phyloP scores from a whole-genome alignment of 2,797 vertebrate genomes.

The Dendrocincla fuliginosa region DNA sequence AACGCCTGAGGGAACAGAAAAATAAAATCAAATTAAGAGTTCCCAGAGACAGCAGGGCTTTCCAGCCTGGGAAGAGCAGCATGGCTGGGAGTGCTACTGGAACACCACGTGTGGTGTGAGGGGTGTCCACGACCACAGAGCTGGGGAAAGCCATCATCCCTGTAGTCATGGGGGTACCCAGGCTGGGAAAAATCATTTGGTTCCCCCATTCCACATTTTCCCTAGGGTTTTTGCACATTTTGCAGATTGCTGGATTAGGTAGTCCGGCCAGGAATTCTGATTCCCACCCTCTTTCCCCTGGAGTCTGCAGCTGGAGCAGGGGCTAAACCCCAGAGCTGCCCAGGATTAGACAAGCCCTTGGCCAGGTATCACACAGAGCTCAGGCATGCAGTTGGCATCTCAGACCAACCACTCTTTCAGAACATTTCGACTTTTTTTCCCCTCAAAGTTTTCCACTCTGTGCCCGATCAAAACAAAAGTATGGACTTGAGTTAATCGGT shows the following conservation, averaged over 20 bases:
- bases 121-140: not conserved
- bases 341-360: not conserved
- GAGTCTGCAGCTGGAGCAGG: not conserved
- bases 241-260: not conserved
- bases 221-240: not conserved
- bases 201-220: not conserved
- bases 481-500: not conserved
- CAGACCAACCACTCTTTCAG: not conserved
- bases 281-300: not conserved
- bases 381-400: not conserved
- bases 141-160: not conserved
- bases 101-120: fast-evolving
- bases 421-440: not conserved
- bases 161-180: not conserved
- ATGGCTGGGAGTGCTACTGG: fast-evolving
- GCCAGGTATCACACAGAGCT: not conserved
- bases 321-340: not conserved
- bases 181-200: not conserved
- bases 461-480: not conserved
- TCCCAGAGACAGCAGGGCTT: not conserved
- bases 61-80: not conserved
- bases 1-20: not conserved
- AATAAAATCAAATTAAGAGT: not conserved
- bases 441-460: not conserved
- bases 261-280: not conserved